Conservation (phyloP, 2,113 vertebrate species). For the Fregata magnificens region DNA sequence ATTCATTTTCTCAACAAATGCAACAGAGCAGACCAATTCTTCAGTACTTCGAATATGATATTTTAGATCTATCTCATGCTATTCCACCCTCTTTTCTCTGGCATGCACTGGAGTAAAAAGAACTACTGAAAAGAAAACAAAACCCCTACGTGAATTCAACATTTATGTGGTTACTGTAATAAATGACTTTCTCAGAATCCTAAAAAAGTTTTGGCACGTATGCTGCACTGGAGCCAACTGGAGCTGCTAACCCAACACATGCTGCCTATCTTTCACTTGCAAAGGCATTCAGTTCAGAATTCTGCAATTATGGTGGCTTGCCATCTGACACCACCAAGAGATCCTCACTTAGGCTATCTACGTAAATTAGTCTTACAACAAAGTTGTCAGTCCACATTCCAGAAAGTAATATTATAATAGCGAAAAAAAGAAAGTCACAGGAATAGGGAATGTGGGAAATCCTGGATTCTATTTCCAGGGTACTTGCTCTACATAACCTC, state of each 20-base stretch:
- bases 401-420: background rate
- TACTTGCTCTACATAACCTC: background rate
- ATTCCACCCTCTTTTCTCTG: background rate
- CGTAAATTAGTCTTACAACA: background rate
- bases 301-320: background rate
- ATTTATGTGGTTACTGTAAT: background rate
- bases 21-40: background rate
- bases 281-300: background rate
- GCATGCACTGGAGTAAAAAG: background rate
- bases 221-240: background rate
- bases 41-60: background rate
- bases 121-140: background rate
- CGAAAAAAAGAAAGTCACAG: background rate
- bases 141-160: background rate
- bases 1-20: background rate
- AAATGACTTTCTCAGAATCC: background rate
- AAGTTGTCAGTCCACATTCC: background rate
- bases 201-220: background rate
- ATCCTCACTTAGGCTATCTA: background rate
- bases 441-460: background rate
- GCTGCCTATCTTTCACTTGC: background rate
- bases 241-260: accelerated
- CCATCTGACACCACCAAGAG: background rate
- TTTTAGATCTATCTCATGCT: background rate
- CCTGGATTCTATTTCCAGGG: background rate